Percentiles rank a stretch among this genome's conserved stretches.
phyloP scores from a whole-genome alignment of 2,888 invertebrate species.

The Chrysolina oricalcia region DNA sequence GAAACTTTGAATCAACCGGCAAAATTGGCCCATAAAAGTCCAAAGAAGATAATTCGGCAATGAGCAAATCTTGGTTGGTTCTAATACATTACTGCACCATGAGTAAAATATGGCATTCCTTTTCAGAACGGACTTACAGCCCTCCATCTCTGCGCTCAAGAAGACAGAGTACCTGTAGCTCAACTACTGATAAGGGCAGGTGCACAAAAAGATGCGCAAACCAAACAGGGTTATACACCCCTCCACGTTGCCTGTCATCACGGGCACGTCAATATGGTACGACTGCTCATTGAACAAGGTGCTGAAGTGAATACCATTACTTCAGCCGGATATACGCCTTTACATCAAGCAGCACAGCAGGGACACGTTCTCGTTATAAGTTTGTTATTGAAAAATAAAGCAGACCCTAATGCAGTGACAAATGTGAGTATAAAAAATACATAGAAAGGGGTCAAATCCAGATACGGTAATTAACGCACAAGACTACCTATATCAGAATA shows the following conservation, averaged over 20 bases:
- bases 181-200: constrained; percentile 85
- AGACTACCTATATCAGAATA: no score
- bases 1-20: no score
- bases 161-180: constrained; percentile 92
- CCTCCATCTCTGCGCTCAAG: constrained; percentile 95
- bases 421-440: constrained; percentile 78
- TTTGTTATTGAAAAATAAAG: constrained; percentile 91
- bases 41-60: no score
- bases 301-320: constrained; percentile 90
- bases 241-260: constrained; percentile 98
- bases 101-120: background rate
- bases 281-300: constrained; percentile 89
- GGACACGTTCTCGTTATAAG: constrained; percentile 93
- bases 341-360: constrained; percentile 99
- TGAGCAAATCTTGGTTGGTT: no score
- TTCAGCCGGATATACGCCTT: constrained; percentile 90
- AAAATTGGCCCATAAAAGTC: no score
- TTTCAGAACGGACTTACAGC: constrained; percentile 90
- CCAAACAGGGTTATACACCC: constrained; percentile 94
- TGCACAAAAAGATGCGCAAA: constrained; percentile 82
- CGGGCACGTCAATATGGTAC: constrained; percentile 94
- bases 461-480: no score
- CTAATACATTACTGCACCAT: no score
- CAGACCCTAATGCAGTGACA: constrained; percentile 95
- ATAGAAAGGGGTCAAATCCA: no score